Conservation (phyloP, 2,888 invertebrate genomes). For the Cerastis leucographa region DNA sequence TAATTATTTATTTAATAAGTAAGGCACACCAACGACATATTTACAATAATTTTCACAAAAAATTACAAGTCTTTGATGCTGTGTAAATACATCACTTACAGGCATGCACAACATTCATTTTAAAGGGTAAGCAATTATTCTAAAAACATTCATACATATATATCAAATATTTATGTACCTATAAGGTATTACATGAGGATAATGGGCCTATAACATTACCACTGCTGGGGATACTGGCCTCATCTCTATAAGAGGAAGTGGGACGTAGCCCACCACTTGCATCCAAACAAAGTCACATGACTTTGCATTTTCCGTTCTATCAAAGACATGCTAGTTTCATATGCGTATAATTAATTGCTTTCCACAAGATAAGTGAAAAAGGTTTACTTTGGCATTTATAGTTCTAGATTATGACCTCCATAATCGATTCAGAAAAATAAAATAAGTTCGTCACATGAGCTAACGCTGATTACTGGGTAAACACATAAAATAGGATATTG, state of each 20-base stretch:
- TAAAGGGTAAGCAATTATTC: too few relatives aligned
- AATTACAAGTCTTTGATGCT: too few relatives aligned
- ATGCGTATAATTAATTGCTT: not conserved
- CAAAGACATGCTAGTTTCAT: not conserved
- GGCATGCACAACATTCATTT: too few relatives aligned
- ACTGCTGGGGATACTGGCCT: not conserved
- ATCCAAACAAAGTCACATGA: not conserved
- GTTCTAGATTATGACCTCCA: not conserved
- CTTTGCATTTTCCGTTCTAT: not conserved
- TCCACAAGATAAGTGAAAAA: not conserved
- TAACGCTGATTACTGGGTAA: conserved; percentile 4
- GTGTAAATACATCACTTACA: too few relatives aligned
- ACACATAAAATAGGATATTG: conserved; percentile 27
- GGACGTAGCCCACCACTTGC: not conserved
- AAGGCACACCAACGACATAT: too few relatives aligned
- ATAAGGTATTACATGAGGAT: not conserved
- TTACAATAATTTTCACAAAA: too few relatives aligned
- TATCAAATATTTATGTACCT: not conserved
- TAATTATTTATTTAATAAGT: too few relatives aligned
- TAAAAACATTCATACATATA: too few relatives aligned
- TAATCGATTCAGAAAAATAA: not conserved
- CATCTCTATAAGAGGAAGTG: not conserved
- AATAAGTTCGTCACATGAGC: not conserved
- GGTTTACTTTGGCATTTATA: not conserved
- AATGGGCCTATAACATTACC: too few relatives aligned